Conservation (phyloP, 2,113 vertebrate genomes). For the Ciconia stormi region DNA sequence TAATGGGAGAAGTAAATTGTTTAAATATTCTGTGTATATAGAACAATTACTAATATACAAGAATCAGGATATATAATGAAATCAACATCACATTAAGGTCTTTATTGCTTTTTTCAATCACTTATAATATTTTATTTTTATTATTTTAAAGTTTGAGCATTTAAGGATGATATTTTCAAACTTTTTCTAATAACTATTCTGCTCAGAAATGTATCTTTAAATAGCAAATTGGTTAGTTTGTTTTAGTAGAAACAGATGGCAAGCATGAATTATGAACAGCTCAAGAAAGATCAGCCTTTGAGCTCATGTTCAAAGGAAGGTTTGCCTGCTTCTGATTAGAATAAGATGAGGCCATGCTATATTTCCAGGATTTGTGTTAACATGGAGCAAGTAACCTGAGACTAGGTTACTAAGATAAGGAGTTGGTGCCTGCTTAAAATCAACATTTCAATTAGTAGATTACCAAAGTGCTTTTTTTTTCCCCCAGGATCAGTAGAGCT, state of each 20-base stretch:
- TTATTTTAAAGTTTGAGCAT: background rate
- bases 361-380: background rate
- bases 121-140: background rate
- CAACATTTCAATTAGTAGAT: background rate
- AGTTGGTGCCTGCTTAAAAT: background rate
- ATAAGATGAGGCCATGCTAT: background rate
- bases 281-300: constrained; percentile 27
- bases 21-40: background rate
- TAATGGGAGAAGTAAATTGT: background rate
- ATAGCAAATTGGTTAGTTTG: background rate
- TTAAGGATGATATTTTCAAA: background rate
- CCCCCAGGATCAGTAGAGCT: background rate
- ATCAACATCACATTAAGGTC: background rate
- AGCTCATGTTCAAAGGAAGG: background rate
- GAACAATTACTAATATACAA: background rate
- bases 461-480: background rate
- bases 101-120: background rate
- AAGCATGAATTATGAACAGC: constrained; percentile 26
- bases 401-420: background rate
- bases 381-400: background rate
- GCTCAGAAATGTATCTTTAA: background rate
- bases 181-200: background rate
- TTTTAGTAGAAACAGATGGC: constrained; percentile 17
- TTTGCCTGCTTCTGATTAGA: background rate
- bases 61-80: background rate